These are phyloP conservation scores for Camarhynchus parvulus DNA, from an alignment of 2,113 vertebrate species.

Conservation along the genomic window DNA sequence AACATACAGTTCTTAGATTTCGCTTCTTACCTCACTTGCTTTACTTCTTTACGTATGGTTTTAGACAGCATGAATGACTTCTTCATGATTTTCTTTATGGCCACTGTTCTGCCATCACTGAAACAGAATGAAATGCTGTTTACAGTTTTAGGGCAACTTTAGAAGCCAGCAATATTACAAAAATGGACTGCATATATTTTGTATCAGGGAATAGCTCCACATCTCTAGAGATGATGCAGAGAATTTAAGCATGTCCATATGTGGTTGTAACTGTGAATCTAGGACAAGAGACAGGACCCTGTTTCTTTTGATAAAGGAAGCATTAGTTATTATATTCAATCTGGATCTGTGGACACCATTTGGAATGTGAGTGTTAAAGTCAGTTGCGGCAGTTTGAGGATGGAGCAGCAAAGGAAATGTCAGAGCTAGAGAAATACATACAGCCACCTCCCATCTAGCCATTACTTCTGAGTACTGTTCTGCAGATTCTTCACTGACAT, in stretches of 20 bases:
- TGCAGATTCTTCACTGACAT: neutral
- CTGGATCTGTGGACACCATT: neutral
- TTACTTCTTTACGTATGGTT: conserved; percentile 84
- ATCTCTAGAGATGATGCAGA: neutral
- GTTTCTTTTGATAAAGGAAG: neutral
- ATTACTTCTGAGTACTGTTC: neutral
- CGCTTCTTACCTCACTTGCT: conserved; percentile 82
- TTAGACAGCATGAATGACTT: conserved; percentile 82
- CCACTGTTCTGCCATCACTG: conserved; percentile 84
- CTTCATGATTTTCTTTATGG: conserved; percentile 84
- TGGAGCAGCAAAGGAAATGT: neutral
- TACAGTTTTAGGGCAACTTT: neutral
- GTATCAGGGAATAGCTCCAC: neutral
- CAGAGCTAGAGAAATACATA: neutral
- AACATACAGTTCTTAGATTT: neutral
- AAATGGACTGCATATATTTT: neutral
- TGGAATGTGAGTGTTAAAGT: neutral
- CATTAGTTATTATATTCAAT: neutral
- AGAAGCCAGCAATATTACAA: neutral
- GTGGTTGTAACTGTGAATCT: neutral
- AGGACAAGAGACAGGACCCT: neutral
- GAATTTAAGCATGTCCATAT: neutral
- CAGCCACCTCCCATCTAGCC: neutral
- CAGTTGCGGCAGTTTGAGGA: neutral
- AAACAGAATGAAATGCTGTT: conserved; percentile 21